Evolutionary conservation across 2,797 vertebrate genomes (phyloP).

Genomic region (Acanthurus leucopareius): DNA sequence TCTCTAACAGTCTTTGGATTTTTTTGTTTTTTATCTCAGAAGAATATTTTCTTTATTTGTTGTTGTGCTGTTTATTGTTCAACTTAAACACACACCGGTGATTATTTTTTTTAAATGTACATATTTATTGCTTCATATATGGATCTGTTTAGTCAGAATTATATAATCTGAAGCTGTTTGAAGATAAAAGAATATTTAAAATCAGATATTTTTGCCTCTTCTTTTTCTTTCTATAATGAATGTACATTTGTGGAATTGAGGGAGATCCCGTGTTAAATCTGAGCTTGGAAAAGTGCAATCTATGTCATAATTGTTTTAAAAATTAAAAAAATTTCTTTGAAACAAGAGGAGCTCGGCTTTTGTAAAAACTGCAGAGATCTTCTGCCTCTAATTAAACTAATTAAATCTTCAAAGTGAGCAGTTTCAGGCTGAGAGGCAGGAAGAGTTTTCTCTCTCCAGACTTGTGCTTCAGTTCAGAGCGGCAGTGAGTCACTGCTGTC

Average conservation of each 20-base stretch:
- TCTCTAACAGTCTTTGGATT: neutral
- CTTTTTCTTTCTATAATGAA: neutral
- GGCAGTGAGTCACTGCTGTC: slow-evolving; percentile 67
- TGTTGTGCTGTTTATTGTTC: neutral
- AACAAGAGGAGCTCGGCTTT: neutral
- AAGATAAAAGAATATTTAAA: slow-evolving; percentile 11
- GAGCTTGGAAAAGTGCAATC: neutral
- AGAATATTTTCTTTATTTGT: neutral
- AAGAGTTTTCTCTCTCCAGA: slow-evolving; percentile 42
- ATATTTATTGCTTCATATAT: slow-evolving; percentile 54
- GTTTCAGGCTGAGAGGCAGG: slow-evolving; percentile 36
- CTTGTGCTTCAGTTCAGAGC: slow-evolving; percentile 76
- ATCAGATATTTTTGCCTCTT: neutral
- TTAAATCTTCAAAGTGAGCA: slow-evolving; percentile 24
- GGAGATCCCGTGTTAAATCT: neutral
- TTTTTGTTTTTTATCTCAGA: neutral
- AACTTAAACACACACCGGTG: neutral
- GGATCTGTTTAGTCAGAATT: slow-evolving; percentile 17
- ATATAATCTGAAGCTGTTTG: slow-evolving; percentile 13
- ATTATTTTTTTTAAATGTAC: slow-evolving; percentile 13
- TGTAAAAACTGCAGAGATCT: slow-evolving; percentile 12
- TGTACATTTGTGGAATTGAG: neutral
- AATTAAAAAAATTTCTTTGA: no score
- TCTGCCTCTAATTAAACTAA: neutral
- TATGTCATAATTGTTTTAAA: no score